A percentile compares a stretch with the other conserved stretches of the same genome.
These are phyloP conservation scores for Semaprochilodus insignis DNA, from an alignment of 2,797 vertebrate species.

Conservation along the genomic window DNA sequence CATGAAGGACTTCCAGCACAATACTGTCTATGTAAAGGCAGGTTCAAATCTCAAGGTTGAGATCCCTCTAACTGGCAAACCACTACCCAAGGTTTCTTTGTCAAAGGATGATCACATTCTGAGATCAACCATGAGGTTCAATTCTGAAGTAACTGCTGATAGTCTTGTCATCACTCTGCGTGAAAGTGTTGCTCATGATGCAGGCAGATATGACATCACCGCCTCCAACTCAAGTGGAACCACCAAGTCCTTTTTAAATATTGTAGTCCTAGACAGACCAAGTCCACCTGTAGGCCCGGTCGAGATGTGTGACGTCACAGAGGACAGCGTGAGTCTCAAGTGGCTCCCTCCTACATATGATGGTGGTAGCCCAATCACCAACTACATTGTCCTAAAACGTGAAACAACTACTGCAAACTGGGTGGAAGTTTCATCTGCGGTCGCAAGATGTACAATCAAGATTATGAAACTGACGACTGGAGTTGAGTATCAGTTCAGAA, in stretches of 20 bases:
- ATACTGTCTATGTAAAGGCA: conserved; percentile 92
- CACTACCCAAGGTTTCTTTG: conserved; percentile 90
- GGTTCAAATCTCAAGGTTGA: conserved; percentile 96
- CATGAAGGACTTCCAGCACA: conserved; percentile 93
- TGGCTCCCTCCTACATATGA: conserved; percentile 95
- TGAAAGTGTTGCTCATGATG: conserved; percentile 90
- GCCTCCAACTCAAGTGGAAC: conserved; percentile 95
- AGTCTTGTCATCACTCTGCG: conserved; percentile 90
- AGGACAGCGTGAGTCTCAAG: conserved; percentile 88
- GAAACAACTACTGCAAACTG: conserved; percentile 95
- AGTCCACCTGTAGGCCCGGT: conserved; percentile 91
- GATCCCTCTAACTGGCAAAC: conserved; percentile 91
- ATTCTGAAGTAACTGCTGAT: conserved; percentile 91
- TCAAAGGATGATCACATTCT: conserved; percentile 87
- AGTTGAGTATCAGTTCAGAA: conserved; percentile 97
- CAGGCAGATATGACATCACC: conserved; percentile 93
- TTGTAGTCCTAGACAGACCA: conserved; percentile 93
- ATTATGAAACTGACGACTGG: conserved; percentile 92
- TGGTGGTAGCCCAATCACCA: conserved; percentile 95
- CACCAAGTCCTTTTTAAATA: conserved; percentile 90
- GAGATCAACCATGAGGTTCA: conserved; percentile 96
- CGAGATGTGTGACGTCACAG: conserved; percentile 88
- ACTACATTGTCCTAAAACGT: conserved; percentile 95
- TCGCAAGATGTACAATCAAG: conserved; percentile 93
- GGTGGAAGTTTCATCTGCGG: conserved; percentile 93